Conservation (phyloP, 2,113 vertebrate species). For the Prunella fulvescens region DNA sequence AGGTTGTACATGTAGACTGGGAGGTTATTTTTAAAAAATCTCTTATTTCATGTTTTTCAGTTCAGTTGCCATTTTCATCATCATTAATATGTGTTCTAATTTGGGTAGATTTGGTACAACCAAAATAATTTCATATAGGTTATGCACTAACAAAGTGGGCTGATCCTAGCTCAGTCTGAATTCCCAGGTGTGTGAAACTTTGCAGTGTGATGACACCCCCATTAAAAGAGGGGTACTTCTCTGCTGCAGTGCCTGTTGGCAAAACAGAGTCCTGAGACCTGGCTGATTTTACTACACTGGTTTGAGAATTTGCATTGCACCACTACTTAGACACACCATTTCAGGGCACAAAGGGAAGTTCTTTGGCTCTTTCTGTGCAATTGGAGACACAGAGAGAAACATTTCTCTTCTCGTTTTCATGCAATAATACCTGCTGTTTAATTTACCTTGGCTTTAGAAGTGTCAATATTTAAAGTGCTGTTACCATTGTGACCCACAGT, state of each 20-base stretch:
- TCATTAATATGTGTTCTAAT: neutral
- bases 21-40: neutral
- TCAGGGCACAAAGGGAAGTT: neutral
- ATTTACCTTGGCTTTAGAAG: neutral
- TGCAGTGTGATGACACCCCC: neutral
- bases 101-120: neutral
- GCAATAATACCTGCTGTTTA: neutral
- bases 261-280: neutral
- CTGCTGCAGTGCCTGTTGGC: neutral
- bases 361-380: neutral
- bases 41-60: neutral
- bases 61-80: neutral
- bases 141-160: neutral
- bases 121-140: neutral
- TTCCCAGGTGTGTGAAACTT: neutral
- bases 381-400: neutral
- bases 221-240: neutral
- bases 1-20: neutral
- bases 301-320: neutral
- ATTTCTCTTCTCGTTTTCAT: neutral
- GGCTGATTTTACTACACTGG: accelerated
- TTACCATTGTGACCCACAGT: neutral
- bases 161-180: neutral
- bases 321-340: neutral
- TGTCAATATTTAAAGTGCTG: neutral